A percentile compares a stretch with the other conserved stretches of the same genome.
These are phyloP conservation scores for Camponotus fellah DNA, from an alignment of 2,888 invertebrate species.

Conservation along the genomic window DNA sequence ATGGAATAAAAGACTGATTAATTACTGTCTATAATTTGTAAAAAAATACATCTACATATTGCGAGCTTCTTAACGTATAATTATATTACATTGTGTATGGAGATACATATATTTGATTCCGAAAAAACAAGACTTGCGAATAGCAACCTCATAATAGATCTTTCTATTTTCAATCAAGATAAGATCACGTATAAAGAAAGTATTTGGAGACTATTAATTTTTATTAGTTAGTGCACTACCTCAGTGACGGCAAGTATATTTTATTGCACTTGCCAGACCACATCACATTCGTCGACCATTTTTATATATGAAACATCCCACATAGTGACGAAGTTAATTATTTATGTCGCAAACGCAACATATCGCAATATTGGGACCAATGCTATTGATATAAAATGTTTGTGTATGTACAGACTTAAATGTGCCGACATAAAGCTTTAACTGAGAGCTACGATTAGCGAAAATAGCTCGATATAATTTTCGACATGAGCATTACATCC, in stretches of 20 bases:
- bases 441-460: background rate
- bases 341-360: constrained; percentile 27
- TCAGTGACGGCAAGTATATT: background rate
- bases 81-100: background rate
- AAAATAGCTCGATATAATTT: constrained; percentile 44
- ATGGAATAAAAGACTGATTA: constrained; percentile 38
- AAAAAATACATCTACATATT: constrained; percentile 5
- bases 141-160: background rate
- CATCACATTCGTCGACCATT: constrained; percentile 10
- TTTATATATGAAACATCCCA: constrained; percentile 20
- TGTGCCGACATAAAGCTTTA: background rate
- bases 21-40: constrained; percentile 11
- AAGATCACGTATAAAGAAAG: constrained; percentile 13
- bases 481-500: constrained; percentile 40
- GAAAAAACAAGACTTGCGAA: background rate
- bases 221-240: constrained; percentile 27
- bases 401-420: constrained; percentile 4
- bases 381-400: constrained; percentile 29
- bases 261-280: background rate
- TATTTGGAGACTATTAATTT: constrained; percentile 8
- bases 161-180: constrained; percentile 1
- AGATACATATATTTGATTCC: constrained; percentile 7
- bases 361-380: constrained; percentile 52
- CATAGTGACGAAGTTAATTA: background rate
- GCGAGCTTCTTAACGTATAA: constrained; percentile 12